These are phyloP conservation scores for Trichechus manatus DNA, from an alignment of 2,113 vertebrate genomes.

Conservation along the genomic window DNA sequence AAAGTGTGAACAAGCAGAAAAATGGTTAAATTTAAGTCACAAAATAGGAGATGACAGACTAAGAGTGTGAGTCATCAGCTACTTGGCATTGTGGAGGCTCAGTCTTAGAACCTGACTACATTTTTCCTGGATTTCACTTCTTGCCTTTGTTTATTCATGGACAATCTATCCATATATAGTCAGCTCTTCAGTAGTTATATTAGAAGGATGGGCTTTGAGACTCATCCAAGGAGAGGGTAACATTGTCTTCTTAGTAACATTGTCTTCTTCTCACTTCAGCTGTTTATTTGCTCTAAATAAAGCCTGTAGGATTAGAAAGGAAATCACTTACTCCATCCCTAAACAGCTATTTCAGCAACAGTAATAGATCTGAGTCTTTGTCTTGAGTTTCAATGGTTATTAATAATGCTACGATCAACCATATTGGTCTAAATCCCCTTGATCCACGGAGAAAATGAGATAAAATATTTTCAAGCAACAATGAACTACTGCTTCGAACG, in stretches of 20 bases:
- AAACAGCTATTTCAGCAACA: neutral
- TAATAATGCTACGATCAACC: neutral
- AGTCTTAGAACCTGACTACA: neutral
- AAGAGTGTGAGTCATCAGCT: neutral
- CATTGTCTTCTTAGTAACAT: neutral
- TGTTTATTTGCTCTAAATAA: conserved; percentile 59
- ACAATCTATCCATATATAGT: neutral
- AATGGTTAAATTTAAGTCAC: conserved; percentile 9
- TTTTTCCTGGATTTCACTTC: neutral
- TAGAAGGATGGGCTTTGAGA: conserved; percentile 1
- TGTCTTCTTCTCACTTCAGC: conserved; percentile 15
- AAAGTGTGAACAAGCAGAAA: neutral
- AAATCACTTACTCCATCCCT: conserved; percentile 23
- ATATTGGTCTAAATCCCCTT: neutral
- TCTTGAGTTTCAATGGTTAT: conserved; percentile 23
- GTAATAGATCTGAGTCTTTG: neutral
- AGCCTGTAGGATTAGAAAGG: conserved; percentile 31
- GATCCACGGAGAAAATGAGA: neutral
- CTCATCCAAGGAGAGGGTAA: conserved; percentile 33
- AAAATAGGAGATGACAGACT: neutral
- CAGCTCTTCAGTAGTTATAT: neutral
- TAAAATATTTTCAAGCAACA: neutral
- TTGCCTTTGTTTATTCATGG: neutral
- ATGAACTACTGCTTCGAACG: neutral
- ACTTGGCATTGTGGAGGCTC: neutral